These are phyloP conservation scores for Lonchura striata DNA, from an alignment of 2,113 vertebrate species.

Conservation along the genomic window DNA sequence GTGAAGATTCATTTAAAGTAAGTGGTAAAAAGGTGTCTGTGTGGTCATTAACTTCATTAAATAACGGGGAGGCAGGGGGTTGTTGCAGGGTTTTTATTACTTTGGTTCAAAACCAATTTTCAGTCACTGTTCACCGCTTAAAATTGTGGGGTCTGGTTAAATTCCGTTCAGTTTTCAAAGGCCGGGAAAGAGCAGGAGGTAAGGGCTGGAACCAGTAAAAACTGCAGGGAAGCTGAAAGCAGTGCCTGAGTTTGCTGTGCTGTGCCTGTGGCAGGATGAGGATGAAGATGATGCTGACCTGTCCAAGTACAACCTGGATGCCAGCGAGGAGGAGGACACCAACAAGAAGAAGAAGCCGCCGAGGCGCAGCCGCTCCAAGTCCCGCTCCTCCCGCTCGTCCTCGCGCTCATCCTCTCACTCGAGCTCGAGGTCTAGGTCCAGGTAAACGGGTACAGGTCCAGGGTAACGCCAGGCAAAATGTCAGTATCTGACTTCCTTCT, in stretches of 20 bases:
- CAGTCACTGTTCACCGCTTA: neutral
- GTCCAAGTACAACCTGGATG: slow-evolving; percentile 94
- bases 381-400: slow-evolving; percentile 90
- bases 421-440: slow-evolving; percentile 99
- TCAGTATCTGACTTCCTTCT: slow-evolving; percentile 97
- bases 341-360: slow-evolving; percentile 77
- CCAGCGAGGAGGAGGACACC: slow-evolving; percentile 87
- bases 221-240: fast-evolving
- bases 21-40: neutral
- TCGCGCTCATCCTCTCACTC: slow-evolving; percentile 92
- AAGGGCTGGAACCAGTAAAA: fast-evolving
- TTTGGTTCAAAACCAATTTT: neutral
- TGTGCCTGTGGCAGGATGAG: slow-evolving; percentile 78
- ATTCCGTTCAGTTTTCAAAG: neutral
- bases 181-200: neutral
- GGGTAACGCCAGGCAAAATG: slow-evolving; percentile 99
- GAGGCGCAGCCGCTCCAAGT: slow-evolving; percentile 84
- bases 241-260: neutral
- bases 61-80: fast-evolving
- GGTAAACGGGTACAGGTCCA: slow-evolving; percentile 99
- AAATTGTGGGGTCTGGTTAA: neutral
- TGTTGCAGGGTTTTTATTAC: neutral
- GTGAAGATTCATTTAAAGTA: neutral
- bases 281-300: slow-evolving; percentile 90
- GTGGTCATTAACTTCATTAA: neutral